Conservation (phyloP, 1,140 invertebrate genomes). For the Drosophila pruinosa region DNA sequence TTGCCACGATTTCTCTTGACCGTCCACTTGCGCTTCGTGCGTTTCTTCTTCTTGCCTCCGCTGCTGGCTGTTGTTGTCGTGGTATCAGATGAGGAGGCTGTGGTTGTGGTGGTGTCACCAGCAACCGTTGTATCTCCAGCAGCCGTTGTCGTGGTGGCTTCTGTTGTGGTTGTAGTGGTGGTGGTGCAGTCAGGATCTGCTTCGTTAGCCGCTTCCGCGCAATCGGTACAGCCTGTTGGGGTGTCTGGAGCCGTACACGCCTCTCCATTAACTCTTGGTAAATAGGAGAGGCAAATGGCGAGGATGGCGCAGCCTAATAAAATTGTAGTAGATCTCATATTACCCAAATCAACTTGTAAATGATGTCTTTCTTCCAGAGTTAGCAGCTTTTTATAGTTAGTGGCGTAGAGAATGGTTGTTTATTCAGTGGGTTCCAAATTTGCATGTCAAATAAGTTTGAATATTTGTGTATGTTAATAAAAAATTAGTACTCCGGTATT, state of each 20-base stretch:
- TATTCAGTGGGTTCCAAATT: neutral
- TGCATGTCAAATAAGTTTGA: neutral
- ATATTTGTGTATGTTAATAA: neutral
- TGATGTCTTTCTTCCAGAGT: neutral
- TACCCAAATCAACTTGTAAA: neutral
- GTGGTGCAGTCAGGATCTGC: neutral
- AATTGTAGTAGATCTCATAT: slow-evolving; percentile 3
- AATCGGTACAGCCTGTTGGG: neutral
- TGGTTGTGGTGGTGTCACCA: neutral
- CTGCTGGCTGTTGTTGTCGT: neutral
- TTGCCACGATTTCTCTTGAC: neutral
- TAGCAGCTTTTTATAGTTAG: neutral
- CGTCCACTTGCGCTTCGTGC: neutral
- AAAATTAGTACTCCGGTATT: too few species aligned
- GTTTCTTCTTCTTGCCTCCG: neutral
- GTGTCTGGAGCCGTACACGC: neutral
- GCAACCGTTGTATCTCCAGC: neutral
- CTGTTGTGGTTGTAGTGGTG: neutral
- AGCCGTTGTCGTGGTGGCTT: neutral
- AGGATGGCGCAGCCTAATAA: slow-evolving; percentile 3
- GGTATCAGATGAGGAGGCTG: neutral
- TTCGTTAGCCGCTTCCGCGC: neutral
- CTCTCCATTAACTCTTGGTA: neutral
- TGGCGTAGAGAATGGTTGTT: neutral
- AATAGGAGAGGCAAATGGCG: neutral